Percentiles rank a stretch among this genome's conserved stretches.
phyloP scores from a whole-genome alignment of 2,888 invertebrate species.

The Alsophila aescularia region DNA sequence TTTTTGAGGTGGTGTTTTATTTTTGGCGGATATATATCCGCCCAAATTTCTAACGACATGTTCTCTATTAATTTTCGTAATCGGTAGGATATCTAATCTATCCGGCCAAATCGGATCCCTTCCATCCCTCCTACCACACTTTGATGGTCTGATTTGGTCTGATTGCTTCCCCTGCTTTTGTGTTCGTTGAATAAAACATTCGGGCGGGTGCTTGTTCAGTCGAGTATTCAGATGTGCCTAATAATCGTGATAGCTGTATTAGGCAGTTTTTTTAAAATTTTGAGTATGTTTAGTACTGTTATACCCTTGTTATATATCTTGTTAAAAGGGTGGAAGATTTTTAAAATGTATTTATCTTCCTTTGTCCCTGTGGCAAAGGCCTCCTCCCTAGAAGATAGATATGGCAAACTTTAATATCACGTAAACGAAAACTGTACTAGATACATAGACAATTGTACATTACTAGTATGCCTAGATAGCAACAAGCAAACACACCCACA shows the following conservation, averaged over 20 bases:
- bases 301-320: background rate
- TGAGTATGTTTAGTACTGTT: background rate
- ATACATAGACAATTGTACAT: no score
- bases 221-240: slow-evolving; percentile 26
- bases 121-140: slow-evolving; percentile 13
- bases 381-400: no score
- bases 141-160: slow-evolving; percentile 31
- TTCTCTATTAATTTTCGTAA: background rate
- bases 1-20: no score
- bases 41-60: no score
- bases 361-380: no score
- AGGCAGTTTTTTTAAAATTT: slow-evolving; percentile 9
- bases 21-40: no score
- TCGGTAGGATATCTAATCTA: background rate
- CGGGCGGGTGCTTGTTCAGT: slow-evolving; percentile 10
- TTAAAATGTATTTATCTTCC: no score
- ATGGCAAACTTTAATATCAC: no score
- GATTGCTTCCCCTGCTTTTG: slow-evolving; percentile 31
- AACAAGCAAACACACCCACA: no score
- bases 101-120: background rate
- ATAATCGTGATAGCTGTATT: slow-evolving; percentile 34
- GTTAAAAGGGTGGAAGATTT: no score
- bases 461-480: no score
- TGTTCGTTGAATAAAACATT: slow-evolving; percentile 38
- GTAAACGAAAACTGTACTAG: no score